Base-by-base conservation (phyloP, 2,797 vertebrate species). In the Novumbra hubbsi region DNA sequence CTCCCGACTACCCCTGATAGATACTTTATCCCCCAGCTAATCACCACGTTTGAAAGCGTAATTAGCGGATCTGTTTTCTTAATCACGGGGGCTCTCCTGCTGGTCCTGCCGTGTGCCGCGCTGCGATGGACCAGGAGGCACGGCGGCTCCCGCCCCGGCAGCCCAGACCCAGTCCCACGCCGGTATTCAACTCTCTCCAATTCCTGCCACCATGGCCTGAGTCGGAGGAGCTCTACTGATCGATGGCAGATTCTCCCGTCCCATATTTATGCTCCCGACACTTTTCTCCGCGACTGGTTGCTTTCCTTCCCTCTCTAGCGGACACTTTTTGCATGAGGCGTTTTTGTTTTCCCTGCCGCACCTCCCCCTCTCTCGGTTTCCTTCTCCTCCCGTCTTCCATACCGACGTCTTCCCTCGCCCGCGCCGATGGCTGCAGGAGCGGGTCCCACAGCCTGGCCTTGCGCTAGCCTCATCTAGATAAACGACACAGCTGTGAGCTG, bases 51-150 rank as follows among this genome's bases (percentile, higher is more conserved):
- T 96, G 92, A 95, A 96, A 94, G 92, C 90, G 86, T 94, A 98
- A 97, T 98, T 97, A 97, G 94, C 89, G 93, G 96, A 96, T 97
- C 94, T 95, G 92, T 95, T 96, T 96, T 95, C 93, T 96, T 96
- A 96, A 97, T 97, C 94, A 94, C 89, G 84, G 93, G 92, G 92
- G 83, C 92, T 94, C 93, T 85, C 71, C 87, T 32, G 41, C 68
- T 67, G 15, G 24, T 28, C 76, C 81, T 80, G 76, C 15, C 92
- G 12, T 88, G 87, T 88, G 86, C 85, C 11, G n/a, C 76, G 45
- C 80, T 24, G 66, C 38, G 0, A 81, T 81, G 72, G 74, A 87
- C 80, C n/a, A n/a, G n/a, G n/a, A n/a, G 28, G 85, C 78, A 87
- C 52, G 19, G 78, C 52, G n/a, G n/a, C 84, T 4, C 76, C 77